Evolutionary conservation across 2,113 vertebrate genomes (phyloP), one percentile per base, ranked within the genome.

Genomic region (Leucopsar rothschildi): DNA sequence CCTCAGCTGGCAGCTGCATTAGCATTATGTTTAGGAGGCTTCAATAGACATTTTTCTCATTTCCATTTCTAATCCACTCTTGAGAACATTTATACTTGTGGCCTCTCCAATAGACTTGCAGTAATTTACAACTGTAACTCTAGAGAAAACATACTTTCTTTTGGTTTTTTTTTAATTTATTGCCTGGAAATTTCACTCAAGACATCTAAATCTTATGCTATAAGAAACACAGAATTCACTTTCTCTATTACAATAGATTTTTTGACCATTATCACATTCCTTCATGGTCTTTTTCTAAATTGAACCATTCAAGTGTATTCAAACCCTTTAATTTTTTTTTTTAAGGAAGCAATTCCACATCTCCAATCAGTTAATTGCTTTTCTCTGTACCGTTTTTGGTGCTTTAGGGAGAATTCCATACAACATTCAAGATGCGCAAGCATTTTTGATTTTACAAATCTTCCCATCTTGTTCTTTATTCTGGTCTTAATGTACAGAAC

Each of bases 1-100:
- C 68, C 88, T 66, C 76, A 93, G 76, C 88, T 81, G 80, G 88
- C 88, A 96, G 90, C 92, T 94, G 82, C 47, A 52, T 63, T 86
- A 88, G 45, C n/a, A 52, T 93, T 75, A 59, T 27, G 24, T 39
- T 71, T 83, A 63, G 92, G 56, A 61, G 42, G 45, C 15, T 92
- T 83, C 86, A 33, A 7, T 35, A 42, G 71, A 64, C 59, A 47
- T 63, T 83, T 65, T 72, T 92, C 69, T 59, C 56, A 77, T 69
- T 83, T 82, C 61, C 31, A 92, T 83, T 93, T 81, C 76, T 93
- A 94, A 94, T 63, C 86, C 22, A 52, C 44, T 88, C 44, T 44
- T 17, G 24, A 90, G 25, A 37, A 77, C 29, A 25, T 88, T 81
- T 78, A 56, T 49, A 57, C 56, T 83, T 92, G 63, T 68, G 76